Evolutionary conservation across 2,113 vertebrate genomes (phyloP).

Genomic region (Ophthalmotilapia sp.): DNA sequence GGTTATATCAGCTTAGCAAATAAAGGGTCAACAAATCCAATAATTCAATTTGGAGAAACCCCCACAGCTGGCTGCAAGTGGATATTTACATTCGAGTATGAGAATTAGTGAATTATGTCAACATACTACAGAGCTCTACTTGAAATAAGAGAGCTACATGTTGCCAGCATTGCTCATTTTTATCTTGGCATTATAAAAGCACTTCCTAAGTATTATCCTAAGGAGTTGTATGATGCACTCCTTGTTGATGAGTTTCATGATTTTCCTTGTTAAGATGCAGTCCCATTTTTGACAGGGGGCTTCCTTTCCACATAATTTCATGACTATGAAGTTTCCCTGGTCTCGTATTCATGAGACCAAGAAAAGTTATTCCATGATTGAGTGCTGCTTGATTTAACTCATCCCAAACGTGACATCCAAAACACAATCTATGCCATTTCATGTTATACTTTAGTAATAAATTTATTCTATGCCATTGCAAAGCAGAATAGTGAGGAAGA

Average conservation of each 20-base stretch:
- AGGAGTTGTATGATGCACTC: not conserved
- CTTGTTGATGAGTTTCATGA: not conserved
- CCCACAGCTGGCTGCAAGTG: not conserved
- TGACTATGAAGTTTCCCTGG: not conserved
- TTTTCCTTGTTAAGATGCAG: not conserved
- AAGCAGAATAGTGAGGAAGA: conserved; percentile 6
- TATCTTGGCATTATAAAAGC: not conserved
- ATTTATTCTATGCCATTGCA: not conserved
- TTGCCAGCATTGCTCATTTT: not conserved
- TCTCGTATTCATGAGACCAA: not conserved
- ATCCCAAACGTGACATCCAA: not conserved
- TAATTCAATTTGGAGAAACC: not conserved
- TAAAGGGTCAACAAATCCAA: not conserved
- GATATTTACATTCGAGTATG: not conserved
- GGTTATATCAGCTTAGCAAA: not conserved
- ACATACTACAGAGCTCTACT: not conserved
- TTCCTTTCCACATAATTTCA: not conserved
- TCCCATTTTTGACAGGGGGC: not conserved
- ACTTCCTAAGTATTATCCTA: not conserved
- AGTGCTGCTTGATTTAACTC: not conserved
- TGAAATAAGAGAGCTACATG: not conserved
- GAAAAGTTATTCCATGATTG: not conserved
- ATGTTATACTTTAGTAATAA: not conserved
- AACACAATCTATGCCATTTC: not conserved
- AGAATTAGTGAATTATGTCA: not conserved